These are phyloP conservation scores for Poecilia latipinna DNA, from an alignment of 2,113 vertebrate species.

Conservation along the genomic window DNA sequence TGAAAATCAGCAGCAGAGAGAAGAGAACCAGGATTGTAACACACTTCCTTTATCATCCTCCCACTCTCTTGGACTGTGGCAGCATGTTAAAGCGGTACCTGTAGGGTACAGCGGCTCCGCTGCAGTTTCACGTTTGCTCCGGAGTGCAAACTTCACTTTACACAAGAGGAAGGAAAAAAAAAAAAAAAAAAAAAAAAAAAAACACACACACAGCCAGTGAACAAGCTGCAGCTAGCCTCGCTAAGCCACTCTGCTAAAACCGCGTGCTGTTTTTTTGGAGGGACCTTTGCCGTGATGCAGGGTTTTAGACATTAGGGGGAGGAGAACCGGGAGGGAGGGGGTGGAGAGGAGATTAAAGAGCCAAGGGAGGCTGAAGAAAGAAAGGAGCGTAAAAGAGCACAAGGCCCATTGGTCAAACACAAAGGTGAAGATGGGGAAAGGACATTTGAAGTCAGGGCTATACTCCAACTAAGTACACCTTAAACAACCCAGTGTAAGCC, in stretches of 20 bases:
- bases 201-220: slow-evolving; percentile 60
- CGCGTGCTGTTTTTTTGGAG: slow-evolving; percentile 58
- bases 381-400: slow-evolving; percentile 77
- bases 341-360: slow-evolving; percentile 76
- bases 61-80: slow-evolving; percentile 77
- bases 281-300: slow-evolving; percentile 68
- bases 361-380: slow-evolving; percentile 75
- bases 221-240: slow-evolving; percentile 60
- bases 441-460: slow-evolving; percentile 79
- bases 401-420: slow-evolving; percentile 83
- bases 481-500: slow-evolving; percentile 76
- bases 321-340: slow-evolving; percentile 68
- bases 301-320: slow-evolving; percentile 73
- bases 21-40: slow-evolving; percentile 69
- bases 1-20: slow-evolving; percentile 71
- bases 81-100: slow-evolving; percentile 76
- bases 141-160: slow-evolving; percentile 57
- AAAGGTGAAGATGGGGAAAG: slow-evolving; percentile 73
- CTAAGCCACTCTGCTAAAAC: slow-evolving; percentile 68
- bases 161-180: slow-evolving; percentile 33
- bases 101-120: slow-evolving; percentile 77
- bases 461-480: slow-evolving; percentile 83
- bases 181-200: too few relatives aligned
- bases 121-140: slow-evolving; percentile 55
- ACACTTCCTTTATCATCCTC: slow-evolving; percentile 76